Percentiles rank a stretch among this genome's conserved stretches.
Conservation (phyloP, 2,797 vertebrate genomes). For the Parauchenoglanis ngamensis region DNA sequence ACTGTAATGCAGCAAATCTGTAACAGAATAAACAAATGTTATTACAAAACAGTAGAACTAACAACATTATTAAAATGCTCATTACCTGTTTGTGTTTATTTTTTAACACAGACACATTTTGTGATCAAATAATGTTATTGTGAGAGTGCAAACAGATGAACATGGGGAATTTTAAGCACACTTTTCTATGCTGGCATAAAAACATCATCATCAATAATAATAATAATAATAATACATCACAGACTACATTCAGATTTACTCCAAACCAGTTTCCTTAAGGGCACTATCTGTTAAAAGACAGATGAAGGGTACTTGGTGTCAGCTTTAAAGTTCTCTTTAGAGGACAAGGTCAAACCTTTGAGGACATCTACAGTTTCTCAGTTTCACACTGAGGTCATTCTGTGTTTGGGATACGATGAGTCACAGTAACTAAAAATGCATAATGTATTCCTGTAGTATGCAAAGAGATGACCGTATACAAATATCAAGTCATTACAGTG, state of each 20-base stretch:
- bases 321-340: constrained; percentile 32
- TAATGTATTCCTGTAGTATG: constrained; percentile 21
- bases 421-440: constrained; percentile 26
- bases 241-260: constrained; percentile 1
- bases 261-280: neutral
- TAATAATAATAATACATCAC: neutral
- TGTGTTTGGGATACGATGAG: constrained; percentile 24
- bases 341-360: constrained; percentile 24
- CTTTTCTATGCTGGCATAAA: neutral
- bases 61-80: neutral
- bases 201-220: neutral
- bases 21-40: neutral
- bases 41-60: neutral
- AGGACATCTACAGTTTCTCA: constrained; percentile 32
- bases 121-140: neutral
- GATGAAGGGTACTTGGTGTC: constrained; percentile 1
- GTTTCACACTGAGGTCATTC: constrained; percentile 37
- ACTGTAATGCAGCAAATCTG: neutral
- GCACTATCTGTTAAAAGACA: neutral
- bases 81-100: neutral
- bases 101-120: constrained; percentile 5
- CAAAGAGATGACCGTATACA: constrained; percentile 2
- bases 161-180: neutral
- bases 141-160: neutral
- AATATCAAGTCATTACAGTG: constrained; percentile 14